Percentiles rank a stretch among this genome's conserved stretches.
phyloP scores from a whole-genome alignment of 2,888 invertebrate genomes.

The Scelioninae gen. 2 region DNA sequence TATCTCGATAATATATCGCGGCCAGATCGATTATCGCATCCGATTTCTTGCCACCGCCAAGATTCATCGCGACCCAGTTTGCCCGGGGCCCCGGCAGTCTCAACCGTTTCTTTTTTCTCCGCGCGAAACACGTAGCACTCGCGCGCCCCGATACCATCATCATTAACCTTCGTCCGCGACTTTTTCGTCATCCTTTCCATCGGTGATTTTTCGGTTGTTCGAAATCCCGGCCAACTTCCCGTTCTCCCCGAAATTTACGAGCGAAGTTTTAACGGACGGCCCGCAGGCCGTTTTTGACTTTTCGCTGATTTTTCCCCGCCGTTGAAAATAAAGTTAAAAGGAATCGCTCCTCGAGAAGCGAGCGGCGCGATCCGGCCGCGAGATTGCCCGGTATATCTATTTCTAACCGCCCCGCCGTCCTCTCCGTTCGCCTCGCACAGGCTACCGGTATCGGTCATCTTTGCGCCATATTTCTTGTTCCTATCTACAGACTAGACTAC shows the following conservation, averaged over 20 bases:
- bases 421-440: slow-evolving; percentile 58
- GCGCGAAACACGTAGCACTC: slow-evolving; percentile 39
- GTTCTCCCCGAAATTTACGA: slow-evolving; percentile 41
- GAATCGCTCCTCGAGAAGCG: slow-evolving; percentile 35
- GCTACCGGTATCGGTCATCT: slow-evolving; percentile 71
- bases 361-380: slow-evolving; percentile 45
- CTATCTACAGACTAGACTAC: slow-evolving; percentile 70
- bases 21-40: slow-evolving; percentile 69
- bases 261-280: slow-evolving; percentile 44
- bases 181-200: slow-evolving; percentile 27
- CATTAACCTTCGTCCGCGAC: slow-evolving; percentile 22
- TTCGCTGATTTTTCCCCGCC: slow-evolving; percentile 37
- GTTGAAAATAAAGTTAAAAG: slow-evolving; percentile 42
- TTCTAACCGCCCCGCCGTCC: slow-evolving; percentile 23
- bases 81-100: slow-evolving; percentile 50
- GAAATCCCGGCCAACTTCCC: slow-evolving; percentile 24
- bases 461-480: slow-evolving; percentile 70
- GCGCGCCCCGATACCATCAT: slow-evolving; percentile 36
- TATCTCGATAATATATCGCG: slow-evolving; percentile 68
- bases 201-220: slow-evolving; percentile 32
- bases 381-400: slow-evolving; percentile 58
- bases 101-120: slow-evolving; percentile 41
- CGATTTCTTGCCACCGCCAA: slow-evolving; percentile 65
- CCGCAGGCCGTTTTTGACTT: slow-evolving; percentile 42
- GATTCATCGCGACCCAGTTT: slow-evolving; percentile 57